These are phyloP conservation scores for Serinus canaria DNA, from an alignment of 2,113 vertebrate genomes.

Conservation along the genomic window DNA sequence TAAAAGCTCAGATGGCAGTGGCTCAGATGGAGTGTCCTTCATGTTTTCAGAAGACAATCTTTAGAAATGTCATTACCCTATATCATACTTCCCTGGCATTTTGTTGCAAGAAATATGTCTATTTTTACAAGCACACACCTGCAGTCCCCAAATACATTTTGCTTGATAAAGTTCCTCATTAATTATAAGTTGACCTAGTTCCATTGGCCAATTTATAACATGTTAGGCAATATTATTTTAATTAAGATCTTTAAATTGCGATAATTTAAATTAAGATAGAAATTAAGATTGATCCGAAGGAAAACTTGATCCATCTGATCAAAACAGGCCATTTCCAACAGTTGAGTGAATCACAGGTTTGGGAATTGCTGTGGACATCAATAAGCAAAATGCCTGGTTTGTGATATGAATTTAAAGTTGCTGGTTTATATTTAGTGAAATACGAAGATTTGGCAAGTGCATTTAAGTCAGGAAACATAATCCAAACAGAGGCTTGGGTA, in stretches of 20 bases:
- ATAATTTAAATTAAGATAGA: background rate
- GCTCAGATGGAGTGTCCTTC: background rate
- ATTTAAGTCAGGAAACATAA: background rate
- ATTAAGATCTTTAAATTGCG: background rate
- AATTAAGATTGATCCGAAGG: background rate
- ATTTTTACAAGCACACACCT: background rate
- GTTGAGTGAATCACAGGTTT: background rate
- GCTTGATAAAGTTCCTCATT: background rate
- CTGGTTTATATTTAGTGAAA: background rate
- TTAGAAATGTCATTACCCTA: background rate
- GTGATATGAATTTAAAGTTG: background rate
- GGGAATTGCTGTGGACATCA: background rate
- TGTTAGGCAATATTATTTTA: background rate
- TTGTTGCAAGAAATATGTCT: background rate
- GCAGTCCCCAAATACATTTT: background rate
- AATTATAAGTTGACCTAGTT: background rate
- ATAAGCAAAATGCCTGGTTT: background rate
- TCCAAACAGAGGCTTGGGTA: background rate
- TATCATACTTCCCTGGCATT: background rate
- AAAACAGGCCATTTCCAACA: background rate
- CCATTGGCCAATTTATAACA: background rate
- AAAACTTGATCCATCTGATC: background rate
- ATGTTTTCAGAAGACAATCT: background rate
- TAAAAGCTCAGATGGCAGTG: background rate
- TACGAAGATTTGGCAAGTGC: background rate